Base-by-base conservation (phyloP, 1,140 invertebrate species). In the Sarcophaga bullata region DNA sequence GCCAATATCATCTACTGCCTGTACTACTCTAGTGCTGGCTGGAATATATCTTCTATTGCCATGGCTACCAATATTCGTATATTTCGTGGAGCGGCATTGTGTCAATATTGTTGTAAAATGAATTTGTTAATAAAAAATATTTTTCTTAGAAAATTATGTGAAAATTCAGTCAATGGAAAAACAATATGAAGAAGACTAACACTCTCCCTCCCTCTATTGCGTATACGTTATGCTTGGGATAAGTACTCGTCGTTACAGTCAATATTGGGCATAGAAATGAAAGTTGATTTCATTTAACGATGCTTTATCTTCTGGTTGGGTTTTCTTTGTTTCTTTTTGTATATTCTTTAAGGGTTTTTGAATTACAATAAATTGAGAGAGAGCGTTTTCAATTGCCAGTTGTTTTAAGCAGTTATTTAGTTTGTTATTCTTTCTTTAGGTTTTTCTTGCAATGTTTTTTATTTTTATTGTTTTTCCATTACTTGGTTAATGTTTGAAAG, bases 121-220 rank as follows among this genome's bases (percentile, higher is more conserved):
- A 78, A 78, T 78, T 78, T 78, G 75, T 78, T 78, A 78, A 78
- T 78, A 78, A 78, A 78, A 78, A 78, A 78, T 78, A 78, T 78
- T 78, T 52, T 78, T 25, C 75, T 78, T 50, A 78, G 75, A 78
- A 78, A 78, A 78, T 78, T 78, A 78, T 78, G 75, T 78, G 75
- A 78, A 78, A 78, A 78, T 78, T 78, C 75, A 78, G 48, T 78
- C 17, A 78, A 78, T 78, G 75, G 75, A 78, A 50, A 78, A 78
- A 78, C 75, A 78, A 78, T 78, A 78, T 52, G 75, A 48, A 62
- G 58, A 37, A 37, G 5, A 19, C 62, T 25, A 68, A 68, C 15
- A 7, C 13, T 76, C 11, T 76, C 10, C 0, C 47, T n/a, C 47
- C 47, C 9, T 48, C 6, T 76, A n/a, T n/a, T n/a, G n/a, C n/a